Conservation (phyloP, 2,888 invertebrate genomes). For the Buathra laborator region DNA sequence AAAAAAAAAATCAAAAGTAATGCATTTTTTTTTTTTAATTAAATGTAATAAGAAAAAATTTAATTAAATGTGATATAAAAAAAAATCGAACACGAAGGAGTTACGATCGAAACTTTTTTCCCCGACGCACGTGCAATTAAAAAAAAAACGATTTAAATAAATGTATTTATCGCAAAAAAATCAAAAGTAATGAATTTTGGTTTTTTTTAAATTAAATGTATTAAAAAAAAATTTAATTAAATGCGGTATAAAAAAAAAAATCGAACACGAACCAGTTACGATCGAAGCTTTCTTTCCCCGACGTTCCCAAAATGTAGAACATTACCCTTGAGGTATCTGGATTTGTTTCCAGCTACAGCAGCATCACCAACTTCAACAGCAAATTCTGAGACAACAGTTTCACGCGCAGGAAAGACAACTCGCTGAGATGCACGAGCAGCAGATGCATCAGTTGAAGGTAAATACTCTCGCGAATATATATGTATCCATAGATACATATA, state of each 20-base stretch:
- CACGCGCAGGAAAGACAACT: conserved; percentile 96
- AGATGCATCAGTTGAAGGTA: conserved; percentile 96
- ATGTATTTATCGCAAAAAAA: no score
- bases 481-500: not conserved
- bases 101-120: conserved; percentile 17
- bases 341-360: conserved; percentile 93
- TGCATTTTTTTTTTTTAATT: not conserved
- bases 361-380: conserved; percentile 96
- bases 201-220: no score
- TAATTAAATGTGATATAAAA: not conserved
- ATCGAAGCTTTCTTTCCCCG: conserved; percentile 19
- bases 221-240: not conserved
- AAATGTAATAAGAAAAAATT: not conserved
- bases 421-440: conserved; percentile 95
- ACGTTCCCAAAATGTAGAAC: conserved; percentile 71
- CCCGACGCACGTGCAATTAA: no score
- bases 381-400: conserved; percentile 95
- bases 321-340: conserved; percentile 83
- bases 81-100: not conserved
- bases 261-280: conserved; percentile 8
- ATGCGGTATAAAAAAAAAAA: not conserved
- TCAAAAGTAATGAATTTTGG: no score
- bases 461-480: conserved; percentile 67
- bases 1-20: not conserved
- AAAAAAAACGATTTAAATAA: no score